These are phyloP conservation scores for Mus pahari DNA, from an alignment of 2,113 vertebrate genomes.

Conservation along the genomic window DNA sequence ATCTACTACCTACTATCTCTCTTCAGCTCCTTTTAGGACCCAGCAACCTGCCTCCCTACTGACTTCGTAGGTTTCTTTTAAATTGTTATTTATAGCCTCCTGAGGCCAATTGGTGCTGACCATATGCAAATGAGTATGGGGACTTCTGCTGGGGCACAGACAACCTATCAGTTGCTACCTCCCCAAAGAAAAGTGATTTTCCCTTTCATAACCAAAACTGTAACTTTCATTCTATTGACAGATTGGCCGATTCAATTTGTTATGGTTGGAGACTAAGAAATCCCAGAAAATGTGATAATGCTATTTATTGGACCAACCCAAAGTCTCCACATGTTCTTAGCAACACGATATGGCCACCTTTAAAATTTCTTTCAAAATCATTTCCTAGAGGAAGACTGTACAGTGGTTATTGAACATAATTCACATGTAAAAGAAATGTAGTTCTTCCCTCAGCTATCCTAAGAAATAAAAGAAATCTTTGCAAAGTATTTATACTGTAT, in stretches of 20 bases:
- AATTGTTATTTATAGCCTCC: background rate
- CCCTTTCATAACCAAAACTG: background rate
- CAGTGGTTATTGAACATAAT: background rate
- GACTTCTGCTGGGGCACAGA: background rate
- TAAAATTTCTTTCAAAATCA: conserved; percentile 21
- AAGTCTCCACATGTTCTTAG: background rate
- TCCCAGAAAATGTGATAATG: background rate
- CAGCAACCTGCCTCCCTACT: background rate
- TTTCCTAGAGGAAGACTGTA: background rate
- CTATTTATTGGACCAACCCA: background rate
- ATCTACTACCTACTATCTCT: background rate
- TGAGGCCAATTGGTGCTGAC: background rate
- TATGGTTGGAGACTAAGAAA: background rate
- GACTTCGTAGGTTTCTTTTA: background rate
- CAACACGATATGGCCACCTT: background rate
- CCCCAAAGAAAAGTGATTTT: background rate
- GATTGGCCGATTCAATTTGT: background rate
- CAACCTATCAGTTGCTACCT: background rate
- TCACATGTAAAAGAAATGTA: background rate
- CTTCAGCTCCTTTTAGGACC: too few relatives aligned
- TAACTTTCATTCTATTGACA: background rate
- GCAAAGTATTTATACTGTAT: background rate
- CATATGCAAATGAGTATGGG: background rate
- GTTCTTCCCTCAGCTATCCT: background rate
- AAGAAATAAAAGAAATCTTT: background rate